Percentiles rank a stretch among this genome's conserved stretches.
Conservation (phyloP, 2,797 vertebrate genomes). For the Toxotes lorentzi region DNA sequence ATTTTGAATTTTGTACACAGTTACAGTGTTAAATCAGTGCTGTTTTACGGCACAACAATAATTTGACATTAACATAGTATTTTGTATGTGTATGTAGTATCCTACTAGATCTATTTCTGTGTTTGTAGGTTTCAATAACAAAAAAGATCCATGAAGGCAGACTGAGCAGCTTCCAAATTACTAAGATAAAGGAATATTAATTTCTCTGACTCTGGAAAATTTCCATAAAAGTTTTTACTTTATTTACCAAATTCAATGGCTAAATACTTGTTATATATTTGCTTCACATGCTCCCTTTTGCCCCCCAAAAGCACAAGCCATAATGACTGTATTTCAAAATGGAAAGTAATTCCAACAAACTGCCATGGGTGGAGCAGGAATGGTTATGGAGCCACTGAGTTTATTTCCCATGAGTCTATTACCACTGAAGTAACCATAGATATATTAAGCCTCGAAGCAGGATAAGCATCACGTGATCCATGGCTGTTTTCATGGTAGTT, state of each 20-base stretch:
- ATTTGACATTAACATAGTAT: background rate
- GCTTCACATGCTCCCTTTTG: constrained; percentile 27
- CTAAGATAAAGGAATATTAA: constrained; percentile 11
- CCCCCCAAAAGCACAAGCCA: constrained; percentile 27
- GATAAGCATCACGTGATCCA: constrained; percentile 53
- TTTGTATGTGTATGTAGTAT: background rate
- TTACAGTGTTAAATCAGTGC: background rate
- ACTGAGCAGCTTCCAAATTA: background rate
- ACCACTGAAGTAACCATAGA: constrained; percentile 68
- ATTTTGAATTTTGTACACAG: background rate
- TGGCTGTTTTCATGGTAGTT: constrained; percentile 35
- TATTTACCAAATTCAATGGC: constrained; percentile 8
- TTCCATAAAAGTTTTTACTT: background rate
- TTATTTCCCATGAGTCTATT: constrained; percentile 82
- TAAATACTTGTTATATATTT: constrained; percentile 10
- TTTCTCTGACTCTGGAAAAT: constrained; percentile 29
- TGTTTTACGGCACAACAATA: background rate
- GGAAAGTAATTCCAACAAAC: constrained; percentile 74
- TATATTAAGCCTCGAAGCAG: constrained; percentile 74
- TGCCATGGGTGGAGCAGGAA: constrained; percentile 75
- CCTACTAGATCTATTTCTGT: background rate
- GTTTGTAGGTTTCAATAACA: background rate
- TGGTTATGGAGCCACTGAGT: constrained; percentile 65
- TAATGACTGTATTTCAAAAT: constrained; percentile 68
- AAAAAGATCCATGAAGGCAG: background rate